These are phyloP conservation scores for Falco naumanni DNA, from an alignment of 2,797 vertebrate genomes.

Conservation along the genomic window DNA sequence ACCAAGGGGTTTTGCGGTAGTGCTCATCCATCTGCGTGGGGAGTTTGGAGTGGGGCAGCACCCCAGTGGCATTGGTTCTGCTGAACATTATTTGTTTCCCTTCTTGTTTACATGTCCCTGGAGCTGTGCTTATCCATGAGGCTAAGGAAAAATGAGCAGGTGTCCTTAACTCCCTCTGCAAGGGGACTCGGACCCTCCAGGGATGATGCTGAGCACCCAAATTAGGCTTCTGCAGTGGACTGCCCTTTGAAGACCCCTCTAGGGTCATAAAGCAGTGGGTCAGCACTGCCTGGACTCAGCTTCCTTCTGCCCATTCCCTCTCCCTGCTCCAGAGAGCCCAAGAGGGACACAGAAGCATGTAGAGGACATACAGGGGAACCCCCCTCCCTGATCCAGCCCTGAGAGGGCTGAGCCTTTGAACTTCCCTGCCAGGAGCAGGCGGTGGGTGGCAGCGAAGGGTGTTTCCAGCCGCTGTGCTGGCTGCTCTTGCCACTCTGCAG, in stretches of 20 bases:
- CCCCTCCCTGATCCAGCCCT: not conserved
- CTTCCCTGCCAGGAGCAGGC: not conserved
- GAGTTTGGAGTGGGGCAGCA: not conserved
- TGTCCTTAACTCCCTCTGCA: not conserved
- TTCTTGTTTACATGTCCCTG: not conserved
- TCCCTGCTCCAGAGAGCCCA: not conserved
- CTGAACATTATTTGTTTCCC: not conserved
- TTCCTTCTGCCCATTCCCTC: not conserved
- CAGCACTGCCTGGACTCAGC: not conserved
- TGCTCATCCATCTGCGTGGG: not conserved
- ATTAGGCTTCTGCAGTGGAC: not conserved
- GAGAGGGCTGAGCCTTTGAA: not conserved
- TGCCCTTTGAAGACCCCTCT: not conserved
- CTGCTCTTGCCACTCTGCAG: not conserved
- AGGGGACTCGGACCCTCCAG: not conserved
- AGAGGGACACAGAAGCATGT: not conserved
- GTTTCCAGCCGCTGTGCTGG: not conserved
- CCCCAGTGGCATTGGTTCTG: not conserved
- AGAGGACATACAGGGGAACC: not conserved
- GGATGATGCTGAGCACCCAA: not conserved
- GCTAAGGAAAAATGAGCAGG: not conserved
- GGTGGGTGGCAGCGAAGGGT: fast-evolving
- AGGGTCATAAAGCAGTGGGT: not conserved
- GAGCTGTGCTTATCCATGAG: not conserved
- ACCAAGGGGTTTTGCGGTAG: not conserved